Evolutionary conservation across 2,113 vertebrate species (phyloP), one percentile per base, ranked within the genome.

Genomic region (Menidia beryllina): DNA sequence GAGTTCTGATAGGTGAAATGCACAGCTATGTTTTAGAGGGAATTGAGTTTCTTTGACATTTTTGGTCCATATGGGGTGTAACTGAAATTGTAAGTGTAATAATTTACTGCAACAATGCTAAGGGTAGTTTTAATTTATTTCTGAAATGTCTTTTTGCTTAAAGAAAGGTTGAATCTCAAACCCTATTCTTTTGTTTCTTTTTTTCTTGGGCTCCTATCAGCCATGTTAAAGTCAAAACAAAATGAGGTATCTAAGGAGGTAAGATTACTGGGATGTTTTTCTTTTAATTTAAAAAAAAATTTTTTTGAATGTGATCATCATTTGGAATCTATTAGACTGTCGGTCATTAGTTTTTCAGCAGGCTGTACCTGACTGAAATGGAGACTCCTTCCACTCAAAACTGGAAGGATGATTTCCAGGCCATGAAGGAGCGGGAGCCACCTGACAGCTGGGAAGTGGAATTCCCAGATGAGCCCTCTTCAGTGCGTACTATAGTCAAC

Each of bases 361-460:
- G 95, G 87, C 91, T 90, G 73, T 95, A 94, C 86, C 62, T 93
- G 84, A 86, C 88, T 49, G 92, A 94, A 81, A 70, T 75, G 24
- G 11, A 89, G 88, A 84, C 80, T 50, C 52, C 83, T 71, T 24
- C 66, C 7, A 17, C 59, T 13, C 91, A 80, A 57, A 88, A 73
- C 81, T 95, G 94, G 94, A 94, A 95, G 87, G 85, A 83, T 0
- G 94, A 94, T 56, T 92, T 92, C 80, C 75, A 87, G 84, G 87
- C 81, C 52, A 48, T 64, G 39, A 96, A 91, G 70, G 92, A 93
- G 62, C 91, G 79, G 70, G 95, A 96, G 70, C 94, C 93, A 43
- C 93, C 94, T 0, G 96, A 96, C 78, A 93, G 93, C 36, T 97
- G 96, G 97, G 94, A 96, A 56, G 69, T 87, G 70, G 92, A 95